Evolutionary conservation across 2,888 invertebrate species (phyloP).

Genomic region (Leptodirus hochenwartii): DNA sequence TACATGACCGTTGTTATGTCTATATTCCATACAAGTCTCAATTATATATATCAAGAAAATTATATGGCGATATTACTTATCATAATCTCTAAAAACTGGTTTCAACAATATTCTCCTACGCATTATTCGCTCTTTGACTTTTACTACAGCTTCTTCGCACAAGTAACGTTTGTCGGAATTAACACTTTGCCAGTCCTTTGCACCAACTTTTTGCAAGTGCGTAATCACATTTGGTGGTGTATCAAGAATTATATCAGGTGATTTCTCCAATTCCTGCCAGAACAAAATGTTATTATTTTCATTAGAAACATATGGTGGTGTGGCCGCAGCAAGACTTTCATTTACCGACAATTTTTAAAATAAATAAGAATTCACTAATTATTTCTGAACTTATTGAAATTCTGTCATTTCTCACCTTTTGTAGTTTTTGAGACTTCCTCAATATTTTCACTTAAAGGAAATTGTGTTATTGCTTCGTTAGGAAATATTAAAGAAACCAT

Average conservation of each 20-base stretch:
- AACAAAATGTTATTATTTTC: slow-evolving; percentile 7
- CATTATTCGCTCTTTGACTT: slow-evolving; percentile 39
- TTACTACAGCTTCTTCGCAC: slow-evolving; percentile 42
- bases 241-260: slow-evolving; percentile 36
- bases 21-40: slow-evolving; percentile 17
- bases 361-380: too few species aligned
- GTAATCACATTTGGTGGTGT: slow-evolving; percentile 35
- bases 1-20: slow-evolving; percentile 54
- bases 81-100: slow-evolving; percentile 51
- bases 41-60: neutral
- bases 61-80: slow-evolving; percentile 32
- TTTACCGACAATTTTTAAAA: too few species aligned
- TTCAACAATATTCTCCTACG: slow-evolving; percentile 45
- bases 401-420: too few species aligned
- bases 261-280: slow-evolving; percentile 38
- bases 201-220: slow-evolving; percentile 30
- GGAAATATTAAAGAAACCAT: too few species aligned
- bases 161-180: slow-evolving; percentile 26
- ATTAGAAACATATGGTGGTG: neutral
- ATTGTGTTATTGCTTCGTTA: too few species aligned
- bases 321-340: too few species aligned
- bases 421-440: too few species aligned
- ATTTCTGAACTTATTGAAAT: too few species aligned
- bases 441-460: too few species aligned
- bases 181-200: slow-evolving; percentile 29